These are phyloP conservation scores for Taxidea taxus DNA, from an alignment of 2,113 vertebrate species.

Conservation along the genomic window DNA sequence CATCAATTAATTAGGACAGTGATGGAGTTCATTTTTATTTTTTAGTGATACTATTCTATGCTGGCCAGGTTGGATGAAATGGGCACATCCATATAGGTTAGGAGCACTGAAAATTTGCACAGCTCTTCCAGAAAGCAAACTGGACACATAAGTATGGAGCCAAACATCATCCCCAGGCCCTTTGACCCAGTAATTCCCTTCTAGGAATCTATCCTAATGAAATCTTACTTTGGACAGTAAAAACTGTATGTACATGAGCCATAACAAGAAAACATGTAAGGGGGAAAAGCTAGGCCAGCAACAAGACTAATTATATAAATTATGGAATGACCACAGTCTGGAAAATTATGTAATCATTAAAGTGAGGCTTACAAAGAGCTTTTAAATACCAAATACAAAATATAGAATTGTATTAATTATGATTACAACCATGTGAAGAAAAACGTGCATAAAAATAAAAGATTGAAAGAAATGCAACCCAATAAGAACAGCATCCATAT, in stretches of 20 bases:
- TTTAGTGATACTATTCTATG: neutral
- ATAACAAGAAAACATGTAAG: neutral
- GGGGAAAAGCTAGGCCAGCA: neutral
- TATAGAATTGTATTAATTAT: neutral
- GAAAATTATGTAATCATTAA: conserved; percentile 24
- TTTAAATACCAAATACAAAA: conserved; percentile 41
- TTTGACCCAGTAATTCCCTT: conserved; percentile 62
- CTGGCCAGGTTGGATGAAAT: conserved; percentile 11
- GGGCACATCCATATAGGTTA: neutral
- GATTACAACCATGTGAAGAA: conserved; percentile 26
- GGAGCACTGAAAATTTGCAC: conserved; percentile 16
- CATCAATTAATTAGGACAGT: conserved; percentile 34
- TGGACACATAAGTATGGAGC: conserved; percentile 26
- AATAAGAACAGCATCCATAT: neutral
- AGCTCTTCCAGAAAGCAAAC: conserved; percentile 52
- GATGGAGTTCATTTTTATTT: conserved; percentile 9
- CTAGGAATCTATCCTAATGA: conserved; percentile 69
- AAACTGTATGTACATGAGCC: neutral
- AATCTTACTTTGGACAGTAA: conserved; percentile 42
- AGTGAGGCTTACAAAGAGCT: conserved; percentile 23
- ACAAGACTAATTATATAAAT: conserved; percentile 39
- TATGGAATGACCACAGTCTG: conserved; percentile 36
- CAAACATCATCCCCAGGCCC: conserved; percentile 50
- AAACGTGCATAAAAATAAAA: conserved; percentile 36
- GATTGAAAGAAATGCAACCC: conserved; percentile 11